These are phyloP conservation scores for Orussus abietinus DNA, from an alignment of 1,140 invertebrate species.

Conservation along the genomic window DNA sequence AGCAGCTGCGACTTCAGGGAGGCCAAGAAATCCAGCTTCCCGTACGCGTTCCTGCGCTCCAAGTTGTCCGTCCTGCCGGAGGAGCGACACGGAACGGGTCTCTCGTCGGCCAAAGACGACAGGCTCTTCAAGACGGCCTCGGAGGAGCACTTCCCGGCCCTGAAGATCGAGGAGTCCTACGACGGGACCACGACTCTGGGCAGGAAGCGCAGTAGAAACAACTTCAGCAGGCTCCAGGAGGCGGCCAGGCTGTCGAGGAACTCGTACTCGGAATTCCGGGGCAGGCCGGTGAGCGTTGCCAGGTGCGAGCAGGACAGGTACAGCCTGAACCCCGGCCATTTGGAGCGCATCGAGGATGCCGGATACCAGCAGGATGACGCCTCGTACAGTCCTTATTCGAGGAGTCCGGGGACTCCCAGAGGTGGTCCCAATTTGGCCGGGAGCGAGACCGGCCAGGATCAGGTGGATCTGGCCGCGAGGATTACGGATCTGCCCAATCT, in stretches of 20 bases:
- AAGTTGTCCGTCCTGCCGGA: constrained; percentile 71
- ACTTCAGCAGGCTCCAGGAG: constrained; percentile 25
- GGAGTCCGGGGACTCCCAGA: constrained; percentile 15
- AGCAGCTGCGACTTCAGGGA: constrained; percentile 48
- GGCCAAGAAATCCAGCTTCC: constrained; percentile 65
- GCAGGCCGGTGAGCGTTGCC: constrained; percentile 5
- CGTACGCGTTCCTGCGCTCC: constrained; percentile 73
- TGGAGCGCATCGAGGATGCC: constrained; percentile 40
- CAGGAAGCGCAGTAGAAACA: constrained; percentile 32
- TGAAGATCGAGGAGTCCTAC: constrained; percentile 44
- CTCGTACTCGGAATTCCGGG: constrained; percentile 36
- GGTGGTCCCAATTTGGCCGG: no score
- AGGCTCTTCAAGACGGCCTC: constrained; percentile 48
- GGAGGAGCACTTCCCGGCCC: constrained; percentile 48
- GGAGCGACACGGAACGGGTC: constrained; percentile 54
- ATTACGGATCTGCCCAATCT: no score
- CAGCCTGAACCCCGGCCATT: constrained; percentile 30
- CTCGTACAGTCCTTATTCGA: constrained; percentile 12
- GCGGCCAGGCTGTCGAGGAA: constrained; percentile 19
- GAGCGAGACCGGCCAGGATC: not conserved
- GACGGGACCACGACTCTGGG: constrained; percentile 46
- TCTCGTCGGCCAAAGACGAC: constrained; percentile 42
- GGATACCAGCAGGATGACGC: constrained; percentile 26
- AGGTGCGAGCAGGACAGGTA: constrained; percentile 40
- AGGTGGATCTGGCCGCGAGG: constrained; percentile 31